A percentile compares a stretch with the other conserved stretches of the same genome.
phyloP scores from a whole-genome alignment of 1,140 invertebrate genomes.

The Mylabris phalerata region DNA sequence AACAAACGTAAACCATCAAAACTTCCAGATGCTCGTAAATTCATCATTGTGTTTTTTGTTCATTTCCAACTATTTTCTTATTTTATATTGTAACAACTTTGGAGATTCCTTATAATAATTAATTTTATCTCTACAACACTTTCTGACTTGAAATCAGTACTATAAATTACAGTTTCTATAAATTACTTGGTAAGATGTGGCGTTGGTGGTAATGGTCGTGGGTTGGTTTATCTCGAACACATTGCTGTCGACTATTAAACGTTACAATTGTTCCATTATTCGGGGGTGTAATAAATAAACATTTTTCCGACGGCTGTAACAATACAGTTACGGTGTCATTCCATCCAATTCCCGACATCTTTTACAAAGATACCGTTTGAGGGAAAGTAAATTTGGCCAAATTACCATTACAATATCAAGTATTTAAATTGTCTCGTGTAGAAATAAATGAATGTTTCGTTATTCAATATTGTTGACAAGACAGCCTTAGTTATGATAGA shows the following conservation, averaged over 20 bases:
- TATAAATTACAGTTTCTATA: slow-evolving; percentile 24
- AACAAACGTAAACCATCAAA: too few relatives aligned
- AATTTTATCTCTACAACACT: slow-evolving; percentile 20
- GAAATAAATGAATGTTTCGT: too few relatives aligned
- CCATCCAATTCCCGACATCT: background rate
- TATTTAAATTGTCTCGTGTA: too few relatives aligned
- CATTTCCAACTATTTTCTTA: too few relatives aligned
- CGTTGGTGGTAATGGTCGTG: too few relatives aligned
- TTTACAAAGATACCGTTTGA: background rate
- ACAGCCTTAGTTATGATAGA: slow-evolving; percentile 1
- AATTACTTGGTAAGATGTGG: slow-evolving; percentile 20
- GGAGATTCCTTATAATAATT: slow-evolving; percentile 20
- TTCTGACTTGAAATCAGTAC: slow-evolving; percentile 19
- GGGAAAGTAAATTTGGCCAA: background rate
- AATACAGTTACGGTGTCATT: background rate
- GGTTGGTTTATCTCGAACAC: slow-evolving; percentile 17
- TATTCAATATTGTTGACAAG: too few relatives aligned
- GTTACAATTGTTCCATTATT: slow-evolving; percentile 25
- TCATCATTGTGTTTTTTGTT: slow-evolving; percentile 4
- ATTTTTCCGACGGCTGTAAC: slow-evolving; percentile 11
- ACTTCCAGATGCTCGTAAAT: too few relatives aligned
- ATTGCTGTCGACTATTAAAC: slow-evolving; percentile 19
- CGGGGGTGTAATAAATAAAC: slow-evolving; percentile 20
- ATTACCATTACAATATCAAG: too few relatives aligned
- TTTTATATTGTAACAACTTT: slow-evolving; percentile 1